Base-by-base conservation (phyloP, 2,888 invertebrate species). In the Agrotis clavis region DNA sequence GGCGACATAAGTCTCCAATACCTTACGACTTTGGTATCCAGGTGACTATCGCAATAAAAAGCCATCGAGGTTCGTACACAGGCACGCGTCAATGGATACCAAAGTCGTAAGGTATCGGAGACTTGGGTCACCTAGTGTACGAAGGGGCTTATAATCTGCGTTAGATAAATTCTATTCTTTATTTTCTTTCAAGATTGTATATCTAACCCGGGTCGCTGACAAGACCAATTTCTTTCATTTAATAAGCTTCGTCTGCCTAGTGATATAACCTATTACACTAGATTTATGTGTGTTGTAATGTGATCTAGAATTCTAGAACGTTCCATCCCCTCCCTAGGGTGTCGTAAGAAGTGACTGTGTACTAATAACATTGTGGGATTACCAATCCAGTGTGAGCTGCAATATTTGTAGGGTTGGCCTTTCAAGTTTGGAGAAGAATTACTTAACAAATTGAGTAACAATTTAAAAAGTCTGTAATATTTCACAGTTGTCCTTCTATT, bases 291-390 rank as follows among this genome's bases (percentile, higher is more conserved):
- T 25, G 19, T 57, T 67, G n/a, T 68, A 48, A 75, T 74, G 25
- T 51, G 75, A 60, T 81, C 63, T 77, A 63, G 65, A 59, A 54
- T 62, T 69, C 71, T 54, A 61, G 62, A 73, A 60, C 25, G 71
- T 72, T 73, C 64, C 50, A 59, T 69, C 13, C 45, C 35, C 35
- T 65, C 68, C 74, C 75, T 50, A 9, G 82, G 66, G 82, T 53
- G 60, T 41, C 76, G 57, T 81, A 56, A 81, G 81, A 57, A 75
- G 70, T 70, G 65, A 76, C 77, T 53, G 69, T 63, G 50, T 70
- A 54, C 70, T 81, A 65, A 78, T 75, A 81, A 75, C 56, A 75
- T 70, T 57, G 65, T 50, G 21, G 25, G 30, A 50, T 75, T 54
- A 76, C 57, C 50, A 54, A 76, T 81, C 35, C 54, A 66, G 25